Evolutionary conservation across 2,888 invertebrate genomes (phyloP), one percentile per base, ranked within the genome.

Genomic region (Sabatieria punctata): DNA sequence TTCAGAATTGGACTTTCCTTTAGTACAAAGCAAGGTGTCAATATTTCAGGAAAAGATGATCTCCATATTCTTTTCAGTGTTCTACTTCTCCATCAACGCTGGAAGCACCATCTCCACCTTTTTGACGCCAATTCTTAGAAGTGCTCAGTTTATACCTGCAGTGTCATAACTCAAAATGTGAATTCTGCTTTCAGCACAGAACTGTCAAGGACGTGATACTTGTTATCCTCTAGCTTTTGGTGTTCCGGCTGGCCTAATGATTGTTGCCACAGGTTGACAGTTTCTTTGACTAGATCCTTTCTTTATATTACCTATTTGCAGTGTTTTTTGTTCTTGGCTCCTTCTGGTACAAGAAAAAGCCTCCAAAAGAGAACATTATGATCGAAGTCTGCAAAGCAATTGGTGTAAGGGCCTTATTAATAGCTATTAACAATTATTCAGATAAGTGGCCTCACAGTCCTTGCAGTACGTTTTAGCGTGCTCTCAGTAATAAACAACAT

Each of bases 31-130:
- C 13, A 15, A 15, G 18, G 8, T 21, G n/a, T 18, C 19, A 46
- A 21, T 23, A 11, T 63, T 63, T 27, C 83, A 89, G 68, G 78
- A 78, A 56, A 71, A 71, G 56, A 79, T 83, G 62, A 70, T 89
- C 49, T 78, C 79, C 18, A 77, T 77, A 49, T 93, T 85, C 71
- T 93, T 93, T 71, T 89, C 89, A 0, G 70, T 89, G 1, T 93
- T 91, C 67, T 93, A 93, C 71, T 85, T 91, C 63, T 73, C 85
- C 40, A 91, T 93, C 61, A 93, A 91, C 66, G 59, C 70, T 8
- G 91, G 91, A 8, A 85, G 85, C 54, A 74, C 86, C 45, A 74
- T 91, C 43, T 86, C 88, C 0, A 86, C 84, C 0, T 77, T 83
- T 52, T 59, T 91, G 1, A 88, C 89, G 0, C 93, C 93, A 0